phyloP scores from a whole-genome alignment of 2,113 vertebrate genomes.

The Centrocercus urophasianus region DNA sequence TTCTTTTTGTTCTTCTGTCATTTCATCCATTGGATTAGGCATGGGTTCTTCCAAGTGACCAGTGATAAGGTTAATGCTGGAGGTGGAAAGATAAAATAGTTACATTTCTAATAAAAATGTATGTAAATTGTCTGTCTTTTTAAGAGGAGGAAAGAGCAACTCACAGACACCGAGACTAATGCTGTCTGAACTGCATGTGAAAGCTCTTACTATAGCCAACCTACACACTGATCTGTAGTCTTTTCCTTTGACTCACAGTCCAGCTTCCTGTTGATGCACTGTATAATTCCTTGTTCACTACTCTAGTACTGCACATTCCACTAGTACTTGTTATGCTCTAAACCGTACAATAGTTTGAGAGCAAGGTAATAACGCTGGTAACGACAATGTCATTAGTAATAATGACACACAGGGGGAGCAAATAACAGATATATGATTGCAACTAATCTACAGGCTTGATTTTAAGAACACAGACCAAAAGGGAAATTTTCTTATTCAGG shows the following conservation, averaged over 20 bases:
- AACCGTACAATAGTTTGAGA: background rate
- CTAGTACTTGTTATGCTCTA: background rate
- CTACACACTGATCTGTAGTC: background rate
- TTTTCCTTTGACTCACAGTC: background rate
- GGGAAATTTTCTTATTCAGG: background rate
- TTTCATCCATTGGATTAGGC: slow-evolving; percentile 96
- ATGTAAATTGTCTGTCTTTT: background rate
- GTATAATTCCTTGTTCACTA: background rate
- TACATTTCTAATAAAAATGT: background rate
- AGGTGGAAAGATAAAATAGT: background rate
- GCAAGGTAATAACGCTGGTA: background rate
- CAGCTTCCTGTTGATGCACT: background rate
- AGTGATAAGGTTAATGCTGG: slow-evolving; percentile 96
- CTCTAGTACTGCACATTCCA: background rate
- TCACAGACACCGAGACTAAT: background rate
- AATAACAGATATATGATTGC: background rate
- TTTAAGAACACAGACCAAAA: background rate
- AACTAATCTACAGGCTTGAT: background rate
- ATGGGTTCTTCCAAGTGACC: slow-evolving; percentile 94
- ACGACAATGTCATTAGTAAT: background rate
- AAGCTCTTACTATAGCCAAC: background rate
- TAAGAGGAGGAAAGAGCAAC: background rate
- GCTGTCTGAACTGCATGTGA: background rate
- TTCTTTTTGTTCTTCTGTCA: slow-evolving; percentile 99
- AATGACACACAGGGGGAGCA: background rate